Conservation (phyloP, 2,113 vertebrate species). For the Tachycineta bicolor region DNA sequence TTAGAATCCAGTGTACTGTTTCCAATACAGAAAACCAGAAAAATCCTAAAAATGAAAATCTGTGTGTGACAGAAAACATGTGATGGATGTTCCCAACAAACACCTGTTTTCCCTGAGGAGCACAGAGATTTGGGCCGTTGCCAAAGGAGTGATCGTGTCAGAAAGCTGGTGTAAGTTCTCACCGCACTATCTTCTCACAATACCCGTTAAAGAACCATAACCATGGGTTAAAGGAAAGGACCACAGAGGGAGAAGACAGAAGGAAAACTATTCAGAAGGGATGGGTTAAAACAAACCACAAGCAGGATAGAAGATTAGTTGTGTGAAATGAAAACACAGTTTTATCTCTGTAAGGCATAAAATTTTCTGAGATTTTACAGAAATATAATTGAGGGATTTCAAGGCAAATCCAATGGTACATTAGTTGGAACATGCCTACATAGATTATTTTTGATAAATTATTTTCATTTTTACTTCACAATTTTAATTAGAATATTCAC, state of each 20-base stretch:
- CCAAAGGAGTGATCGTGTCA: not conserved
- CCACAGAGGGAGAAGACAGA: not conserved
- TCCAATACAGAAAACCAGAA: not conserved
- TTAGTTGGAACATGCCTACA: not conserved
- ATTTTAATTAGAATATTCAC: not conserved
- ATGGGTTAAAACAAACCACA: not conserved
- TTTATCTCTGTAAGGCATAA: not conserved
- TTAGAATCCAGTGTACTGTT: not conserved
- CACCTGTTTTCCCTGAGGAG: not conserved
- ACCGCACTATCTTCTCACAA: not conserved
- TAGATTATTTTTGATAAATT: not conserved
- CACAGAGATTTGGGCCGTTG: not conserved
- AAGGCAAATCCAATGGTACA: not conserved
- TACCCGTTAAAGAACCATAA: not conserved
- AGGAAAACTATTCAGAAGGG: not conserved
- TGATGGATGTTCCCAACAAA: not conserved
- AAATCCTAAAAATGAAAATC: not conserved
- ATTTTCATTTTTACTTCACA: not conserved
- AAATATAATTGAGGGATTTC: not conserved
- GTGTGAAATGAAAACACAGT: not conserved
- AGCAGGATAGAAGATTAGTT: not conserved
- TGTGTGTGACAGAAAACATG: not conserved
- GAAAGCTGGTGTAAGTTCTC: not conserved
- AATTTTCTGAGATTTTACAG: not conserved
- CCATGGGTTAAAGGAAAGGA: not conserved